These are phyloP conservation scores for Myotis brandtii DNA, from an alignment of 2,113 vertebrate genomes.

Conservation along the genomic window DNA sequence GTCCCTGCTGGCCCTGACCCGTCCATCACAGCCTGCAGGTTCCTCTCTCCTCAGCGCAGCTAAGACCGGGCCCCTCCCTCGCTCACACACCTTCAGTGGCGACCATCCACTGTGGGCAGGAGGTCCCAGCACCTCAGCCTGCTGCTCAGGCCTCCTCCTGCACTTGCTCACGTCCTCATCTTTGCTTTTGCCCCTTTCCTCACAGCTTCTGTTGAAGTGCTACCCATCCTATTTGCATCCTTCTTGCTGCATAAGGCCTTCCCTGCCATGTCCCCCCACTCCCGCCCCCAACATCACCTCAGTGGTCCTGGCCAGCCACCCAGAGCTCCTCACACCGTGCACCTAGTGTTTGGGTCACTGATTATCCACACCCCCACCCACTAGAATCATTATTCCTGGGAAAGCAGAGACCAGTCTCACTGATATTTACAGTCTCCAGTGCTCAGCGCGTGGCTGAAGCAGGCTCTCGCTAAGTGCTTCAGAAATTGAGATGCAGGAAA, in stretches of 20 bases:
- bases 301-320: neutral
- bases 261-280: too few relatives aligned
- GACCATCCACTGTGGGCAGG: accelerated
- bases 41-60: neutral
- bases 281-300: too few relatives aligned
- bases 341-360: neutral
- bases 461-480: neutral
- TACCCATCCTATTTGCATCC: neutral
- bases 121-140: neutral
- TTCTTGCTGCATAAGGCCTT: neutral
- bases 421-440: neutral
- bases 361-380: neutral
- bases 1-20: too few relatives aligned
- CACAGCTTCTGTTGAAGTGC: neutral
- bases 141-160: neutral
- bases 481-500: neutral
- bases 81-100: neutral
- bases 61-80: too few relatives aligned
- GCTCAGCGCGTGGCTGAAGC: neutral
- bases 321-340: neutral
- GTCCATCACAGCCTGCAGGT: neutral
- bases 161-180: neutral
- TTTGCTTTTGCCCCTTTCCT: neutral
- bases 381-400: neutral
- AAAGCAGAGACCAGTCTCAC: neutral